Evolutionary conservation across 1,140 invertebrate species (phyloP).

Genomic region (Aphis craccivora): DNA sequence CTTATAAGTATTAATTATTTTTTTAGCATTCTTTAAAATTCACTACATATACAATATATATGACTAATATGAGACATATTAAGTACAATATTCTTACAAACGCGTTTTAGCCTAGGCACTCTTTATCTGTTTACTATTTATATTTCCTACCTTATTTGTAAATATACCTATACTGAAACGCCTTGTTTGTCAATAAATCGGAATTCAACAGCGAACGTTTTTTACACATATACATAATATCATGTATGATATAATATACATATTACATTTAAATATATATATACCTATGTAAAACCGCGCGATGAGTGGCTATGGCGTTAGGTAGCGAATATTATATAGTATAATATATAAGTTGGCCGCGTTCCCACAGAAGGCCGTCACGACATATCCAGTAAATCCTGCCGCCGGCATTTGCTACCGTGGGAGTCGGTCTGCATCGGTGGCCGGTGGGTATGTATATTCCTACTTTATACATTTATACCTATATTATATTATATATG

Average conservation of each 20-base stretch:
- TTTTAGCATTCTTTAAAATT: too few species aligned
- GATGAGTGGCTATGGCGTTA: neutral
- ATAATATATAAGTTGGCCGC: conserved; percentile 35
- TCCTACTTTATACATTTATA: neutral
- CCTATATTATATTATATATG: neutral
- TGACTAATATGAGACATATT: too few species aligned
- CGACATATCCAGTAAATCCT: conserved; percentile 55
- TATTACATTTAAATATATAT: neutral
- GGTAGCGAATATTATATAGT: conserved; percentile 10
- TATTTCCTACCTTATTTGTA: neutral
- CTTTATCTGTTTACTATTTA: neutral
- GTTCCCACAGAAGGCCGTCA: conserved; percentile 55
- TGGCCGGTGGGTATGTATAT: neutral
- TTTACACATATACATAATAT: neutral
- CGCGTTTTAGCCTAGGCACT: neutral
- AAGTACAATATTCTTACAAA: neutral
- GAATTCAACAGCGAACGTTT: neutral
- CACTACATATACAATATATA: too few species aligned
- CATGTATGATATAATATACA: neutral
- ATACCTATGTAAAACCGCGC: neutral
- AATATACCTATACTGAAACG: neutral
- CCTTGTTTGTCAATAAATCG: conserved; percentile 40
- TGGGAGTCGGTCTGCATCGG: conserved; percentile 39
- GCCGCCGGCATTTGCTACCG: conserved; percentile 53
- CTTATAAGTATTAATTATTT: too few species aligned